These are phyloP conservation scores for Embidobia sp. DNA, from an alignment of 2,888 invertebrate genomes.

Conservation along the genomic window DNA sequence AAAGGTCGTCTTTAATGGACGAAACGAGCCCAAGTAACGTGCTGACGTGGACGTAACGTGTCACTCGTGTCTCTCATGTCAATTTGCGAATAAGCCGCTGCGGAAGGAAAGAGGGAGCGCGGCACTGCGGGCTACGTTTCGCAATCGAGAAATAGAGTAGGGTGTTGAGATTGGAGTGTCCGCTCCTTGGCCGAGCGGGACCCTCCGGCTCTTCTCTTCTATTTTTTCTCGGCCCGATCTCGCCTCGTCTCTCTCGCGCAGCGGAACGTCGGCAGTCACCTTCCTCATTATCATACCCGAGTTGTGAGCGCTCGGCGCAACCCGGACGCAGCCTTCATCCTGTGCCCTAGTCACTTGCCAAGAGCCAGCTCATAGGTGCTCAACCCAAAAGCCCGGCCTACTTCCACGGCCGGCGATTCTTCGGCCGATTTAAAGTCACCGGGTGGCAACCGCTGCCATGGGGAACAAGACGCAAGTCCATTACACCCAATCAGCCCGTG, in stretches of 20 bases:
- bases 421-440: constrained; percentile 37
- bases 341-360: constrained; percentile 80
- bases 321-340: constrained; percentile 80
- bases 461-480: constrained; percentile 82
- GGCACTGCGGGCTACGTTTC: constrained; percentile 66
- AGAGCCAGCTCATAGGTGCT: constrained; percentile 70
- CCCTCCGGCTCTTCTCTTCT: constrained; percentile 65
- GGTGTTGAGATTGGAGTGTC: constrained; percentile 80
- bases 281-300: constrained; percentile 82
- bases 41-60: constrained; percentile 65
- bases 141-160: constrained; percentile 68
- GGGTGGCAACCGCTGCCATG: constrained; percentile 79
- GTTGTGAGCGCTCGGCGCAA: constrained; percentile 75
- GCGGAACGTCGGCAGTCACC: constrained; percentile 81
- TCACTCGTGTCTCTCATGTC: constrained; percentile 74
- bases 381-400: constrained; percentile 73
- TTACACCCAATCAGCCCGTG: constrained; percentile 81
- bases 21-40: constrained; percentile 65
- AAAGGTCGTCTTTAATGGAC: constrained; percentile 65
- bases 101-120: constrained; percentile 72
- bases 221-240: constrained; percentile 63
- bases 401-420: constrained; percentile 65
- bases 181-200: constrained; percentile 77
- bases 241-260: constrained; percentile 71
- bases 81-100: constrained; percentile 73